Conservation (phyloP, 2,888 invertebrate species). For the Dynastes hyllus region DNA sequence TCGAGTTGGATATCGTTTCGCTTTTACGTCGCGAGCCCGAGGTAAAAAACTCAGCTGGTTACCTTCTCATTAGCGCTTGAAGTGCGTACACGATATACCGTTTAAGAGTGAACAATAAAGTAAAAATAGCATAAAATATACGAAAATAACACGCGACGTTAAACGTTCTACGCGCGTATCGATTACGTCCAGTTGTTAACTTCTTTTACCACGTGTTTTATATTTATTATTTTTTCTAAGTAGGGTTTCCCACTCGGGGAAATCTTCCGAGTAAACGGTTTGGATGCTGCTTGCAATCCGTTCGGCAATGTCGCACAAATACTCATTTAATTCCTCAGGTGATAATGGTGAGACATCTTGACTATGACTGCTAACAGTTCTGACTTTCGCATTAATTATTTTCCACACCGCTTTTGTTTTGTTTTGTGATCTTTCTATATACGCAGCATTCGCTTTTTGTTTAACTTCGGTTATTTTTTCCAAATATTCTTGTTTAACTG, state of each 20-base stretch:
- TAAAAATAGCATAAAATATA: slow-evolving; percentile 12
- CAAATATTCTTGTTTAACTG: too few relatives aligned
- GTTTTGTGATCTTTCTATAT: too few relatives aligned
- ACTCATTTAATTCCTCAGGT: too few relatives aligned
- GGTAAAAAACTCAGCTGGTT: neutral
- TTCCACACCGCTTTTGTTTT: too few relatives aligned
- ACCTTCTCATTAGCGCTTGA: slow-evolving; percentile 1
- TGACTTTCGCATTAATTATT: too few relatives aligned
- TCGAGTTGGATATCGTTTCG: neutral
- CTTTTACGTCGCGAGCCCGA: neutral
- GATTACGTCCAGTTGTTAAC: slow-evolving; percentile 20
- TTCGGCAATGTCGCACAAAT: too few relatives aligned
- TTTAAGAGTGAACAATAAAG: neutral
- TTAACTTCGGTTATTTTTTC: too few relatives aligned
- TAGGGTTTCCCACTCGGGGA: neutral
- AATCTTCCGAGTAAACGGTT: too few relatives aligned
- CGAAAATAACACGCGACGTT: slow-evolving; percentile 14
- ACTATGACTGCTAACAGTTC: too few relatives aligned
- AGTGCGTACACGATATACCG: neutral
- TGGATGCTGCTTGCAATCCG: too few relatives aligned
- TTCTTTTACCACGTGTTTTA: neutral
- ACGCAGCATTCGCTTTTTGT: too few relatives aligned
- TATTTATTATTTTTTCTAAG: neutral
- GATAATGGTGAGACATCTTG: too few relatives aligned
- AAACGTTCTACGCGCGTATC: neutral